phyloP scores from a whole-genome alignment of 2,888 invertebrate species.

The Sphecodes monilicornis region DNA sequence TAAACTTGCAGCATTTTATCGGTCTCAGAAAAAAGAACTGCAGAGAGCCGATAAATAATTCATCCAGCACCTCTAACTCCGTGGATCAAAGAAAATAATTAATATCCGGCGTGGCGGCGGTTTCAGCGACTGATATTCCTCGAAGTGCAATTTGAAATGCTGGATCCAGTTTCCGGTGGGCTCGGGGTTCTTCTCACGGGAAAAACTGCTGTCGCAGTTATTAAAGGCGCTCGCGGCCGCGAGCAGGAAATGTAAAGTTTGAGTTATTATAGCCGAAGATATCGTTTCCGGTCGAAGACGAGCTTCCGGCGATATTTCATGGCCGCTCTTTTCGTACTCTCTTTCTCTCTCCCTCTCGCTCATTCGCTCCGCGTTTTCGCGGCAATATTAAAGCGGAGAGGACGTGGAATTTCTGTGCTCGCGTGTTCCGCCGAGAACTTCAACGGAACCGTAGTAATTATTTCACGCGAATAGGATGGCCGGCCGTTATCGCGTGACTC shows the following conservation, averaged over 20 bases:
- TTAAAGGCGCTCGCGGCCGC: constrained; percentile 16
- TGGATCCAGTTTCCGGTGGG: background rate
- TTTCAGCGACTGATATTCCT: background rate
- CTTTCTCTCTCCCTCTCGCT: too few relatives aligned
- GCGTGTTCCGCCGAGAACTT: background rate
- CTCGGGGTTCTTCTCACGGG: background rate
- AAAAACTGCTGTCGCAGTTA: background rate
- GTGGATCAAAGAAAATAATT: constrained; percentile 5
- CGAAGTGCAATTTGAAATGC: background rate
- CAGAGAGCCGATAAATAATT: background rate
- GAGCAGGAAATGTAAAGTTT: constrained; percentile 25
- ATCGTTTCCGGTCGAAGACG: constrained; percentile 31
- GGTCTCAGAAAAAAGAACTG: background rate
- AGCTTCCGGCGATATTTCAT: constrained; percentile 27
- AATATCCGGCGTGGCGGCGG: background rate
- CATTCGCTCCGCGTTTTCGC: background rate
- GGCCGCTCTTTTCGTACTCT: too few relatives aligned
- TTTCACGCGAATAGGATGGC: constrained; percentile 23
- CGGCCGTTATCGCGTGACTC: constrained; percentile 13
- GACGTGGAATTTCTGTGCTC: background rate
- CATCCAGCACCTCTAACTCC: background rate
- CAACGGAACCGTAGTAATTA: constrained; percentile 25
- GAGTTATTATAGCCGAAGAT: constrained; percentile 35
- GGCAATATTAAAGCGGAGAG: background rate
- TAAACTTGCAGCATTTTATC: background rate